Evolutionary conservation across 2,888 invertebrate species (phyloP), one percentile per base, ranked within the genome.

Genomic region (Bruchidius siliquastri): DNA sequence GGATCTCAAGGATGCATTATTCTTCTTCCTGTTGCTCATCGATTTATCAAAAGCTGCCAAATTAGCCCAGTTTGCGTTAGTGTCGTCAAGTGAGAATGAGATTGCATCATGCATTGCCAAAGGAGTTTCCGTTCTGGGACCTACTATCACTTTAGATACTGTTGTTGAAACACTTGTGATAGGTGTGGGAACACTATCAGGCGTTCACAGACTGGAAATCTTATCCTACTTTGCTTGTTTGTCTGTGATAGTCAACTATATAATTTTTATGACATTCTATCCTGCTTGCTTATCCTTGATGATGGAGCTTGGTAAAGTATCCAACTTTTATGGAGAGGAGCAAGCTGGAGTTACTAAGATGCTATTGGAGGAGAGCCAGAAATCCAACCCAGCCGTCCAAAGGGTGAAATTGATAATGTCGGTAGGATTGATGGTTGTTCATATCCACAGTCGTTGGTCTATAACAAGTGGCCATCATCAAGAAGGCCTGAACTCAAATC

Each of bases 401-500:
- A 90, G 97, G 76, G 96, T 98, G 0, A 98, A 98, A 87, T 90
- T 97, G 83, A 97, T 98, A 72, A 97, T 97, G 97, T 96, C 96
- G 21, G 94, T 94, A 4, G 96, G 96, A 0, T 87, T 98, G 72
- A 90, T 96, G 78, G 91, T 96, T 78, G 97, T 98, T 0, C 97
- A 98, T 85, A 90, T 93, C 21, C 93, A 94, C 83, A 92, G 92
- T 87, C 76, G 83, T 10, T 84, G 83, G 84, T 78, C 79, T 26
- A 71, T 82, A 67, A 74, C 68, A 6, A 69, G 77, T 73, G 76
- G 77, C 49, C 77, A 79, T 20, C 73, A 76, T 70, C 70, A 72
- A 22, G 75, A 77, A 22, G 77, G 69, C 71, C 74, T 75, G 70
- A 72, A 3, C 72, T 74, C 18, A 80, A 71, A 21, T 22, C 22